These are phyloP conservation scores for Sipha maydis DNA, from an alignment of 2,888 invertebrate genomes.

Conservation along the genomic window DNA sequence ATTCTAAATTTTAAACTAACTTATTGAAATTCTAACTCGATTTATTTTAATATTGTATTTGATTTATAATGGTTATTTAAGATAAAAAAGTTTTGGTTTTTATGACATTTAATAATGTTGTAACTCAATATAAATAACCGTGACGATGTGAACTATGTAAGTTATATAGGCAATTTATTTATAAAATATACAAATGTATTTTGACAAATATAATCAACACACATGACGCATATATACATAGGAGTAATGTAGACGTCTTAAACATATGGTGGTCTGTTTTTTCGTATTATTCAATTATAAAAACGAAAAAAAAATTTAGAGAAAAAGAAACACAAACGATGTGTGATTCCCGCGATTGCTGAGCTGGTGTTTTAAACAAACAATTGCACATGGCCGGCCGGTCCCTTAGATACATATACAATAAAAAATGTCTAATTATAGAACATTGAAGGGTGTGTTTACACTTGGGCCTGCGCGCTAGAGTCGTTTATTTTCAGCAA, in stretches of 20 bases:
- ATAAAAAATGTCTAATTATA: conserved; percentile 57
- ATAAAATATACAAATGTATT: conserved; percentile 43
- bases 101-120: background rate
- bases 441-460: conserved; percentile 58
- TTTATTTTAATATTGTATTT: background rate
- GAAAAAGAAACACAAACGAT: conserved; percentile 51
- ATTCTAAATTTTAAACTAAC: too few species aligned
- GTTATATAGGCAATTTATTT: conserved; percentile 48
- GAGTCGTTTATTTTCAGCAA: conserved; percentile 58
- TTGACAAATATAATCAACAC: conserved; percentile 32
- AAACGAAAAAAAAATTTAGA: conserved; percentile 1
- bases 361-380: conserved; percentile 56
- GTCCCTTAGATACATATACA: conserved; percentile 51
- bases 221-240: background rate
- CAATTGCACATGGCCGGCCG: conserved; percentile 60
- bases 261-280: conserved; percentile 60
- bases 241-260: background rate
- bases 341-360: conserved; percentile 58
- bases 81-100: background rate
- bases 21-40: too few species aligned
- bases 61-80: background rate
- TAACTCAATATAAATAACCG: conserved; percentile 9
- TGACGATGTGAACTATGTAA: conserved; percentile 26
- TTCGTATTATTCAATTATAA: conserved; percentile 58
- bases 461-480: conserved; percentile 45